These are phyloP conservation scores for Corynorhinus townsendii DNA, from an alignment of 2,113 vertebrate genomes.

Conservation along the genomic window DNA sequence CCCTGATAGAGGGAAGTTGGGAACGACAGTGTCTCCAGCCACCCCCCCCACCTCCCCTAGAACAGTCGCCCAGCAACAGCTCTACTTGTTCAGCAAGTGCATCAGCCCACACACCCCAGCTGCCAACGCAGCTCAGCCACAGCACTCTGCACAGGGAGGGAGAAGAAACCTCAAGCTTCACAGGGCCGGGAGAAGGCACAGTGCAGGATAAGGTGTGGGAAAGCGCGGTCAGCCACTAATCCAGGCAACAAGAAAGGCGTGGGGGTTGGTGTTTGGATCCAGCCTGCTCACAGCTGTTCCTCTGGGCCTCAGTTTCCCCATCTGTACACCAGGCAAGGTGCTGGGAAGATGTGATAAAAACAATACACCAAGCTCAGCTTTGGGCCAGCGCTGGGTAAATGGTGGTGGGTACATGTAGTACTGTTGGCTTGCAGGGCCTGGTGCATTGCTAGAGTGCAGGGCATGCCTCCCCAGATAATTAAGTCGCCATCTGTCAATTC, in stretches of 20 bases:
- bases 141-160: not conserved
- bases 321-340: too few relatives aligned
- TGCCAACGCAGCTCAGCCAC: conserved; percentile 47
- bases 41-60: not conserved
- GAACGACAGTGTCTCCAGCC: not conserved
- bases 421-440: not conserved
- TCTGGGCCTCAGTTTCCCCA: not conserved
- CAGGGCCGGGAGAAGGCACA: not conserved
- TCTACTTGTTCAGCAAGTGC: not conserved
- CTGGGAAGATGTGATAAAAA: not conserved
- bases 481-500: not conserved
- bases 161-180: not conserved
- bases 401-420: accelerated
- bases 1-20: not conserved
- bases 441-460: not conserved
- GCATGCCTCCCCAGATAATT: not conserved
- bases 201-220: not conserved
- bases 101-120: conserved; percentile 44
- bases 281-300: not conserved
- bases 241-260: accelerated
- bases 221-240: not conserved
- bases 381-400: not conserved
- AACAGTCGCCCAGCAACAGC: conserved; percentile 58
- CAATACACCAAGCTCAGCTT: not conserved
- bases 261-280: not conserved